Evolutionary conservation across 2,113 vertebrate genomes (phyloP), one percentile per base, ranked within the genome.

Genomic region (Plotosus lineatus): DNA sequence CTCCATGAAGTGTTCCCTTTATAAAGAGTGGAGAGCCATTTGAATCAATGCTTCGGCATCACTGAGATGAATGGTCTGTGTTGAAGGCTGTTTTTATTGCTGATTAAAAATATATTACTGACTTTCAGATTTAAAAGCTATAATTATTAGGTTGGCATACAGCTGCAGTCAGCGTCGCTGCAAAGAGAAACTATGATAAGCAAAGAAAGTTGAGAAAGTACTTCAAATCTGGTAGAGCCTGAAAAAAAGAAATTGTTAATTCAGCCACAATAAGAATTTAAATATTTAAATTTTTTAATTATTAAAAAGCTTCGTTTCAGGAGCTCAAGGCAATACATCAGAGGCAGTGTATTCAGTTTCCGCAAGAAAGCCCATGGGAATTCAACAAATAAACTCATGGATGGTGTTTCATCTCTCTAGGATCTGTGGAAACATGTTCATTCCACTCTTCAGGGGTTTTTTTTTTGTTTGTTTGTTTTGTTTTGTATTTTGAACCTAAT

Each of bases 91-190:
- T 55, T 66, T 75, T 31, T 28, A 36, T 44, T 66, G 44, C 71
- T 58, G 71, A 58, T 28, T 46, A 36, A 46, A 51, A 58, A 46
- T 77, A 79, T 68, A 10, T 23, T 73, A 10, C 44, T 11, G 15
- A 73, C 50, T 51, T 51, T 23, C 19, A 11, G 9, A 76, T 71
- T 69, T 46, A 23, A 71, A 78, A n/a, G 63, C 31, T 23, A 38
- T 61, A 46, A 53, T 80, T 63, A 72, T 75, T 65, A 71, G 60
- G 38, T 81, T 65, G 77, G 23, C 72, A 71, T 14, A 81, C 4
- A 33, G 61, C 40, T 71, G 42, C 63, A 79, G 58, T 75, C 50
- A 65, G 58, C 48, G 8, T 36, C 31, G 60, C 33, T 7, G 19
- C 42, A 65, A 48, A 42, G 60, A 40, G 23, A 51, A 68, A 78